These are phyloP conservation scores for Machimus rusticus DNA, from an alignment of 2,888 invertebrate species.

Conservation along the genomic window DNA sequence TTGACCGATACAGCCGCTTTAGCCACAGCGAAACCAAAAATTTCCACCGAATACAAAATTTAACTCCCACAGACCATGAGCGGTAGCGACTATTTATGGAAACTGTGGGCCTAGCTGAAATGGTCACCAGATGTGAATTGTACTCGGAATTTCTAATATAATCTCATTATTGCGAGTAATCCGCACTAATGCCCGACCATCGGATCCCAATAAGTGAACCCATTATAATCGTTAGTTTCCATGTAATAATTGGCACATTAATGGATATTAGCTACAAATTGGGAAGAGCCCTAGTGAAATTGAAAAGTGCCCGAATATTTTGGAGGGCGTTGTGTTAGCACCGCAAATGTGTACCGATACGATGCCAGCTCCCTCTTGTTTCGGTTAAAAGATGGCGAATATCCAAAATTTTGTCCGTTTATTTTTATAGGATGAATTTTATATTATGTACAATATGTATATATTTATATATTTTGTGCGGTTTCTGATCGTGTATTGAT, in stretches of 20 bases:
- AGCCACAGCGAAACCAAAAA: not conserved
- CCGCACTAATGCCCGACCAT: constrained; percentile 7
- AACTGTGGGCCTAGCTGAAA: not conserved
- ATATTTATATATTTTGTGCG: not conserved
- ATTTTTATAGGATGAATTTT: not conserved
- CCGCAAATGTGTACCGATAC: not conserved
- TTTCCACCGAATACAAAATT: not conserved
- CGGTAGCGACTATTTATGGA: not conserved
- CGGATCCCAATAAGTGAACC: not conserved
- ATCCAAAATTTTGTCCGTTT: not conserved
- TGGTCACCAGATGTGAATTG: constrained; percentile 33
- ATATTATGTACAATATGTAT: not conserved
- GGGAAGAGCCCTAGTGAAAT: constrained; percentile 1
- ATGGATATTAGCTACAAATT: constrained; percentile 38
- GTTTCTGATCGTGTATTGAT: not conserved
- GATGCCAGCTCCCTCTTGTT: not conserved
- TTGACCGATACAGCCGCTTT: not conserved
- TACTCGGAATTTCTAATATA: constrained; percentile 16
- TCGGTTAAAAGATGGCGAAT: not conserved
- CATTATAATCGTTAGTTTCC: constrained; percentile 18
- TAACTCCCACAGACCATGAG: not conserved
- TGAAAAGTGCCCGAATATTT: constrained; percentile 22
- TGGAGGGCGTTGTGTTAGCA: not conserved
- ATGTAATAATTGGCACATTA: constrained; percentile 38
- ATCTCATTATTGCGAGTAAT: constrained; percentile 27